Base-by-base conservation (phyloP, 2,113 vertebrate species). In the Onychorhynchus coronatus region DNA sequence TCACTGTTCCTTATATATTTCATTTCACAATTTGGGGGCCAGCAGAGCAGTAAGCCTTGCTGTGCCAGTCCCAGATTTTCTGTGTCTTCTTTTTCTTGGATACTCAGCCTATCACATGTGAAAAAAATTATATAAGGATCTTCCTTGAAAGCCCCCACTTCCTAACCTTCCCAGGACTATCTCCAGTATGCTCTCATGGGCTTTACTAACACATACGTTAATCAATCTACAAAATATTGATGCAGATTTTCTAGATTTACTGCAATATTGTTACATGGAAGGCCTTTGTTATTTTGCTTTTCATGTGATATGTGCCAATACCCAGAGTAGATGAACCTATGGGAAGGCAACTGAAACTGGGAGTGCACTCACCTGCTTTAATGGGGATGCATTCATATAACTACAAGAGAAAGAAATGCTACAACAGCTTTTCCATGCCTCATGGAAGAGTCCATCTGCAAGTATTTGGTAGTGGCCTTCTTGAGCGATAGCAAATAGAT, bases 41-140 rank as follows among this genome's bases (percentile, higher is more conserved):
- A 93, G 68, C 37, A 75, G 47, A 78, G 39, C 12, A 14, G 21
- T 58, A 55, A 77, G 39, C 33, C 22, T 77, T 81, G 25, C 50
- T 61, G 25, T 70, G 30, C 12, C 53, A 70, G 41, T 24, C 18
- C 58, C 73, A 68, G 31, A 42, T 65, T 77, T 46, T 42, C 42
- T 52, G 30, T n/a, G 25, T 17, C 46, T 85, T 63, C 31, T 58
- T 79, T 75, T 79, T 47, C 39, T 47, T 44, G 52, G 27, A 63
- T 47, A 50, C 14, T 61, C 2, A 0, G 11, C 70, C 65, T 73
- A 11, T 42, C 1, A 0, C 20, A 31, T 24, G 30, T 1, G 1
- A 68, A 82, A 82, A 24, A 78, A 70, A 24, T 25, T 2, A 46
- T 20, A 4, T 58, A 21, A 42, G 27, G 22, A 8, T 74, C 46